These are phyloP conservation scores for Schizotus pectinicornis DNA, from an alignment of 2,888 invertebrate genomes.

Conservation along the genomic window DNA sequence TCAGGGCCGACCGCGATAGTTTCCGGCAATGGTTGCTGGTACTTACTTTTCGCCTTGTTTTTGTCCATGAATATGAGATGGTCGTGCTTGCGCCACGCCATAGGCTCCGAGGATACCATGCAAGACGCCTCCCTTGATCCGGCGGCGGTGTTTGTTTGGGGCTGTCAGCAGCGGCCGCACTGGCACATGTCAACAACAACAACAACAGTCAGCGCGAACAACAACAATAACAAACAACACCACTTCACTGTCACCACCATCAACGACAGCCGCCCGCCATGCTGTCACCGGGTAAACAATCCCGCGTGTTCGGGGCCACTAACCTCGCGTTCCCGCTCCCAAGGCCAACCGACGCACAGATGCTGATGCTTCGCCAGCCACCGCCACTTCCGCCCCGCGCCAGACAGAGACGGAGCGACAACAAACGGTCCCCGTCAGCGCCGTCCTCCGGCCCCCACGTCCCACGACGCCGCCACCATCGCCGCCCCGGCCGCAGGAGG, in stretches of 20 bases:
- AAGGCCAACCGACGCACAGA: slow-evolving; percentile 53
- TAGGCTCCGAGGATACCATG: slow-evolving; percentile 61
- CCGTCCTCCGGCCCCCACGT: slow-evolving; percentile 17
- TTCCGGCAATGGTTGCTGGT: slow-evolving; percentile 7
- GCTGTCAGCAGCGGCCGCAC: slow-evolving; percentile 46
- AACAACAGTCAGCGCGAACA: slow-evolving; percentile 40
- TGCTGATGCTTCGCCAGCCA: slow-evolving; percentile 52
- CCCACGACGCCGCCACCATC: slow-evolving; percentile 14
- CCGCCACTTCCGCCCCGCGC: slow-evolving; percentile 53
- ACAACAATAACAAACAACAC: slow-evolving; percentile 43
- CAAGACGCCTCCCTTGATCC: slow-evolving; percentile 57
- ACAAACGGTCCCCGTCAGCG: slow-evolving; percentile 41
- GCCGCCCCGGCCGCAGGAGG: slow-evolving; percentile 20
- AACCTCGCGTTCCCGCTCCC: slow-evolving; percentile 55
- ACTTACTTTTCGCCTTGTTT: slow-evolving; percentile 74
- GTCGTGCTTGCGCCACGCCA: slow-evolving; percentile 79
- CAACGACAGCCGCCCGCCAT: slow-evolving; percentile 42
- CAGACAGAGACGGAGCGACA: slow-evolving; percentile 53
- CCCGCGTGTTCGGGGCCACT: slow-evolving; percentile 59
- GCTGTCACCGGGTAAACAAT: slow-evolving; percentile 58
- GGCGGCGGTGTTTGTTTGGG: slow-evolving; percentile 49
- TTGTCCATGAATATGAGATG: slow-evolving; percentile 77
- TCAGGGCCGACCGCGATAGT: not conserved
- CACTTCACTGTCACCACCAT: slow-evolving; percentile 51
- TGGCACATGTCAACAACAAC: slow-evolving; percentile 41